These are phyloP conservation scores for Artibeus lituratus DNA, from an alignment of 2,797 vertebrate genomes.

Conservation along the genomic window DNA sequence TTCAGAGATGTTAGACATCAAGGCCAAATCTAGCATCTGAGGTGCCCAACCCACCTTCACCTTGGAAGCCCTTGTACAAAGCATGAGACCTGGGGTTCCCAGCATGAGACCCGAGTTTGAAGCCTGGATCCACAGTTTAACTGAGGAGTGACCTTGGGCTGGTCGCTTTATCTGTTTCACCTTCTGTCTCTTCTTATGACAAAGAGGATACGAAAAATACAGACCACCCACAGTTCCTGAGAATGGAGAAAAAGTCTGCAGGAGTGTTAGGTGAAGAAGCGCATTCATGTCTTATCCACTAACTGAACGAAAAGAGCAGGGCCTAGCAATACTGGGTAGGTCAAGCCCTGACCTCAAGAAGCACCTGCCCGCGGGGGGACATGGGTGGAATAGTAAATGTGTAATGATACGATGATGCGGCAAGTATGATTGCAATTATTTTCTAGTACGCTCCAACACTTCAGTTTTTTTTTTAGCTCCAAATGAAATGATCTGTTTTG, in stretches of 20 bases:
- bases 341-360: not conserved
- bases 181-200: not conserved
- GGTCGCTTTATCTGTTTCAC: not conserved
- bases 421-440: not conserved
- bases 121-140: not conserved
- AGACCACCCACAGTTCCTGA: not conserved
- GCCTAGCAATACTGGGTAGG: not conserved
- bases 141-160: not conserved
- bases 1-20: not conserved
- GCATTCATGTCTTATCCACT: not conserved
- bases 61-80: not conserved
- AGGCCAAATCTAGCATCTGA: not conserved
- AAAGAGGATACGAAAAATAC: not conserved
- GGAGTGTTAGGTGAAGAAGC: not conserved
- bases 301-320: not conserved
- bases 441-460: constrained; percentile 7
- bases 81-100: not conserved
- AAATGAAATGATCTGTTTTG: constrained; percentile 40
- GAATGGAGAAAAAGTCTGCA: not conserved
- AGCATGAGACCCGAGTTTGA: not conserved
- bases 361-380: not conserved
- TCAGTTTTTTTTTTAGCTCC: not conserved
- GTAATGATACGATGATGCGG: too few species aligned
- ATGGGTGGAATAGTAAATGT: not conserved
- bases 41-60: not conserved